Percentiles rank a stretch among this genome's conserved stretches.
phyloP scores from a whole-genome alignment of 2,797 vertebrate genomes.

The Eremophila alpestris region DNA sequence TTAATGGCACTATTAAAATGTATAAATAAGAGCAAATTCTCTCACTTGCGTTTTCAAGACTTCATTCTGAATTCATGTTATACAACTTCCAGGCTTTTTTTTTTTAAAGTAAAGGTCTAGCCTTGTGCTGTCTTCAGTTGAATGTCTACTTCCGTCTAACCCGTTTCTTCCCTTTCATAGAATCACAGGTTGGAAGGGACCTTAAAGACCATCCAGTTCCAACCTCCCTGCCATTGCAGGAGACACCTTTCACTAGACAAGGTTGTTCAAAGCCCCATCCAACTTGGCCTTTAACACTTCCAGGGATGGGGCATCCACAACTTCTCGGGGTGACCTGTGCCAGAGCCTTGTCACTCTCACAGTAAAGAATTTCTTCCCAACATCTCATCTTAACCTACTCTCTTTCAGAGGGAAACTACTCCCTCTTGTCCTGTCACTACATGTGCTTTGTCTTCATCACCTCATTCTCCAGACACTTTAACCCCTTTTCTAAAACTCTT shows the following conservation, averaged over 20 bases:
- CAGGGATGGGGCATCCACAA: background rate
- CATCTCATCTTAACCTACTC: background rate
- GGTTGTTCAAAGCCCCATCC: background rate
- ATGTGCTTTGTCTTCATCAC: background rate
- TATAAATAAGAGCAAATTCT: background rate
- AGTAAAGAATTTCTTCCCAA: background rate
- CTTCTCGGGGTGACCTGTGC: background rate
- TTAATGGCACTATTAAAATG: background rate
- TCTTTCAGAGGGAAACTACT: background rate
- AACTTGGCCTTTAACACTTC: background rate
- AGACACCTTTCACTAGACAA: background rate
- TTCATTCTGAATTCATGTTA: background rate
- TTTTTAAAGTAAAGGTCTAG: background rate
- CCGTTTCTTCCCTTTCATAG: background rate
- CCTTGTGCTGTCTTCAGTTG: background rate
- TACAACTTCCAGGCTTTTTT: background rate
- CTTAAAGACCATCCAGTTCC: background rate
- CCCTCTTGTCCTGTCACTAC: background rate
- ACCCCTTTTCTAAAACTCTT: background rate
- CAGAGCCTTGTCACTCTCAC: background rate
- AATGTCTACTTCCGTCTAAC: background rate
- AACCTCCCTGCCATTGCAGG: accelerated
- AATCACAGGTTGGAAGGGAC: background rate
- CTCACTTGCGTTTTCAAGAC: background rate
- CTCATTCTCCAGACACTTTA: background rate